A percentile compares a stretch with the other conserved stretches of the same genome.
These are phyloP conservation scores for Apotomis capreana DNA, from an alignment of 2,888 invertebrate species.

Conservation along the genomic window DNA sequence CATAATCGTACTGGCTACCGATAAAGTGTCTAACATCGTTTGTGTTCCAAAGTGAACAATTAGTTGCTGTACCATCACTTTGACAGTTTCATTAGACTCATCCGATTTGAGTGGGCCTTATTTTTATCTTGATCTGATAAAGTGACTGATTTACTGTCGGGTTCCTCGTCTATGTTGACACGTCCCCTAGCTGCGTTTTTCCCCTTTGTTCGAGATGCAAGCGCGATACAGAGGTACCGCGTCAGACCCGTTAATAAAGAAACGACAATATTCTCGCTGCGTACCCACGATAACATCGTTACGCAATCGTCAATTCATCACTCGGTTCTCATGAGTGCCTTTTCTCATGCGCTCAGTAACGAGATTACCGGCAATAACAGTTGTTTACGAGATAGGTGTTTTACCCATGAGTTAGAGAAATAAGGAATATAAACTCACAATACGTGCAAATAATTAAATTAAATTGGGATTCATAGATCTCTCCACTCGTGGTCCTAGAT, in stretches of 20 bases:
- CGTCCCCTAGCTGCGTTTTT: conserved; percentile 20
- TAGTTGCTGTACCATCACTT: background rate
- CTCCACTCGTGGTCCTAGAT: too few species aligned
- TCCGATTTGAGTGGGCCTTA: conserved; percentile 2
- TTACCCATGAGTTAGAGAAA: conserved; percentile 13
- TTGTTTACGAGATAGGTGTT: conserved; percentile 30
- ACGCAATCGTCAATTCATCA: conserved; percentile 56
- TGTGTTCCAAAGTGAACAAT: background rate
- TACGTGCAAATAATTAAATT: background rate
- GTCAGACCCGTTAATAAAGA: conserved; percentile 45
- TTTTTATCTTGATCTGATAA: conserved; percentile 30
- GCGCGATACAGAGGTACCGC: conserved; percentile 50
- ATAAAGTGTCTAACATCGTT: too few species aligned
- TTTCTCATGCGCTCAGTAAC: conserved; percentile 62
- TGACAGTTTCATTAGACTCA: conserved; percentile 14
- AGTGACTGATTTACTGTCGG: conserved; percentile 33
- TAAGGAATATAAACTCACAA: background rate
- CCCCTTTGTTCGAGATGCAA: conserved; percentile 52
- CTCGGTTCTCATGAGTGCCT: conserved; percentile 62
- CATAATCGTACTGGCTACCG: too few species aligned
- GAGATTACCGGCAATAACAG: conserved; percentile 54
- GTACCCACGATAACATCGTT: conserved; percentile 57
- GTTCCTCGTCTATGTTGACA: conserved; percentile 21
- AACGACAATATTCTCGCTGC: conserved; percentile 52
- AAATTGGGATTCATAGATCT: too few species aligned